Evolutionary conservation across 2,888 invertebrate genomes (phyloP), one percentile per base, ranked within the genome.

Genomic region (Eristalinus sepulchralis): DNA sequence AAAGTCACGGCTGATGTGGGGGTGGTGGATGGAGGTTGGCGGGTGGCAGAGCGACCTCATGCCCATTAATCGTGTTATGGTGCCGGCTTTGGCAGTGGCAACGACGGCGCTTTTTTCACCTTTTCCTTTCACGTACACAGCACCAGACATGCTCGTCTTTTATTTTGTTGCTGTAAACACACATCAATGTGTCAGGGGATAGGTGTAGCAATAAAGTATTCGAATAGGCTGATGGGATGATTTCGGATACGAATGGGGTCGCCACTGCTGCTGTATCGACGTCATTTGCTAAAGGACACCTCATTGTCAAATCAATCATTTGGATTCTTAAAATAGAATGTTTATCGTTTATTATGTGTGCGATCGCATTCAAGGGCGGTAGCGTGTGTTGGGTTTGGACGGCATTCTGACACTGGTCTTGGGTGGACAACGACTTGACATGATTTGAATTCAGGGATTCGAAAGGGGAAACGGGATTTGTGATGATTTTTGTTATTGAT

Each of bases 31-130:
- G 17, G 5, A 5, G 47, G 47, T 3, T 8, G 4, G 10, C 9
- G 47, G 47, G 8, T n/a, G 17, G 8, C 17, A 8, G 47, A 27
- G 31, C 20, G 33, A 57, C 39, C 47, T 64, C 63, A 71, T 71
- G 71, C 70, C 70, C 39, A 78, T 64, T 70, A 70, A 78, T 78
- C 70, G 57, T 53, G 72, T 20, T 71, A 60, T 71, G 39, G 60
- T 36, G 68, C 55, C 77, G 62, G 55, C 63, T 36, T 78, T 70
- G 33, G 33, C 31, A 78, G 47, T 17, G 17, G 27, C 27, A 27
- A 27, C 27, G 5, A 5, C 27, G 27, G 27, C 27, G 27, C 27
- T 47, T 47, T 47, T n/a, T 47, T 47, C 47, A 47, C 60, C 60
- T 27, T 17, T 27, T 60, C 22, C 60, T 31, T 47, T 60, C n/a